These are phyloP conservation scores for Drosophila ercepeae DNA, from an alignment of 1,140 invertebrate species.

Conservation along the genomic window DNA sequence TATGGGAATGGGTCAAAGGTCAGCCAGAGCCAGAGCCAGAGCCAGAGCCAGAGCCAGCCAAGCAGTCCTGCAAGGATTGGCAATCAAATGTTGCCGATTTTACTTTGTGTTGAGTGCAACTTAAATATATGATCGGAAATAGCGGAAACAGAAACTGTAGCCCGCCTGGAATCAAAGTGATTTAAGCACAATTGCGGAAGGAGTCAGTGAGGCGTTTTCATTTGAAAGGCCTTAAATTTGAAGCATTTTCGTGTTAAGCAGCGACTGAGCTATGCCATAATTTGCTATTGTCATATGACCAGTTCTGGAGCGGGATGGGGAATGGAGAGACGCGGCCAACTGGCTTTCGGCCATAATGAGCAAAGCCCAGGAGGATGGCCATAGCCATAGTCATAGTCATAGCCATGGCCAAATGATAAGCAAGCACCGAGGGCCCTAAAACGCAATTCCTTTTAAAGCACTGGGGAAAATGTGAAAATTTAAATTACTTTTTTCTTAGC, in stretches of 20 bases:
- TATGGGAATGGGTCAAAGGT: constrained; percentile 8
- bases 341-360: constrained; percentile 66
- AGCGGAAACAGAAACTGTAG: constrained; percentile 14
- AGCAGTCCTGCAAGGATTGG: constrained; percentile 9
- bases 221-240: constrained; percentile 44
- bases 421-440: constrained; percentile 23
- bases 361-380: constrained; percentile 35
- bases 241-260: constrained; percentile 28
- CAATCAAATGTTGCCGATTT: constrained; percentile 58
- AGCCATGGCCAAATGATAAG: constrained; percentile 46
- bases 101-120: constrained; percentile 62
- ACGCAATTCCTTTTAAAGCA: constrained; percentile 28
- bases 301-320: neutral
- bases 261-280: constrained; percentile 36
- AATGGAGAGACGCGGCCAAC: constrained; percentile 51
- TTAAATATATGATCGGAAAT: constrained; percentile 58
- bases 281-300: constrained; percentile 56
- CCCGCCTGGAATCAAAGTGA: constrained; percentile 10
- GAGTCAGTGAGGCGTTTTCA: constrained; percentile 5
- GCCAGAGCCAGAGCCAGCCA: neutral
- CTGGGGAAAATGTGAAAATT: neutral
- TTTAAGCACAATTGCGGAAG: constrained; percentile 6
- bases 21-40: constrained; percentile 1
- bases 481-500: neutral
- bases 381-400: constrained; percentile 25